Evolutionary conservation across 2,113 vertebrate species (phyloP), one percentile per base, ranked within the genome.

Genomic region (Drymodes brunneopygia): DNA sequence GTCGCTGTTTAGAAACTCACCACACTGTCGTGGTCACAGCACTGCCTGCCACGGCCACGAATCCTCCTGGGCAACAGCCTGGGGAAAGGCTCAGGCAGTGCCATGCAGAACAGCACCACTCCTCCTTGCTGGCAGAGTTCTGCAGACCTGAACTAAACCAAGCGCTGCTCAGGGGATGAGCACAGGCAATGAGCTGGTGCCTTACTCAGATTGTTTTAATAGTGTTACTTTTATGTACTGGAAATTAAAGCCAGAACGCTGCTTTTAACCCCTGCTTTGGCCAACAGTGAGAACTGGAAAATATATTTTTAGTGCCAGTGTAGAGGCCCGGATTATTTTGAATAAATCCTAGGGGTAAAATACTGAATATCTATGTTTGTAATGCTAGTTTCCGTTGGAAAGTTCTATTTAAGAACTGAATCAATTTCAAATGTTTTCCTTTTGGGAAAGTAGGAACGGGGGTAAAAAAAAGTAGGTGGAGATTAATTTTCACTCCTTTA

Each of bases 321-420:
- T 33, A 84, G 86, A 90, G n/a, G 90, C 51, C 23, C 0, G 0
- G 85, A 90, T 94, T 92, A 96, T 97, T 96, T 35, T 96, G 82
- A 95, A 97, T 93, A 97, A 97, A 97, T 96, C 96, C 90, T 93
- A 96, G 40, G 90, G 83, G 95, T 95, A 92, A 97, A 96, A 93
- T 88, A 92, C 80, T 95, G 90, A 96, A 86, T 96, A 97, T 96
- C 94, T 95, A 91, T 93, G 92, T 94, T 95, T 97, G 95, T 92
- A 93, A 97, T 67, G 69, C 80, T 94, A 94, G 95, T 94, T 96
- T 97, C 96, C 95, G 72, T 72, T 94, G 94, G 96, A 96, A 97
- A 97, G 88, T 96, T 96, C 94, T 96, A 95, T 97, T 97, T 96
- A 95, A 92, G 72, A 96, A 93, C 93, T 94, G 93, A 92, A 96